Base-by-base conservation (phyloP, 2,113 vertebrate species). In the Centropus unirufus region DNA sequence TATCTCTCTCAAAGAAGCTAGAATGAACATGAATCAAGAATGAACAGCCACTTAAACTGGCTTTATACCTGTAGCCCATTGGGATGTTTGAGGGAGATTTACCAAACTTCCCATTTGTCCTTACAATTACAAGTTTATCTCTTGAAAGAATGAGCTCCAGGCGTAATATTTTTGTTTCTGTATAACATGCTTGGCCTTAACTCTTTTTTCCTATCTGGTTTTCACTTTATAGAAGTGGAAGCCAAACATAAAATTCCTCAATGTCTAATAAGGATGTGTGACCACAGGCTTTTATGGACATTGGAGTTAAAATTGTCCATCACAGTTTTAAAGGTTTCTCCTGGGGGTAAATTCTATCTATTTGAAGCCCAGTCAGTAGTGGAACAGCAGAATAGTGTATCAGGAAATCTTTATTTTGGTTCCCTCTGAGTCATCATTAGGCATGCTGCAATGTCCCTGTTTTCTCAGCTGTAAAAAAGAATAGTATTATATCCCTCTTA, bases 1-100 rank as follows among this genome's bases (percentile, higher is more conserved):
- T 81, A 21, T 94, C 66, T 95, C 81, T 93, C 82, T 89, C 46
- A 58, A 79, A 83, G 89, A 87, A 91, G 40, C 54, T 70, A 13
- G 92, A 92, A 90, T 61, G 93, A 89, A 57, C 91, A 49, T 89
- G 89, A 94, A 87, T 96, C 92, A 95, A 72, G 90, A 92, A 63
- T 62, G 72, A 96, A 46, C 88, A 93, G 79, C 83, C 72, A 57
- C 83, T 95, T 92, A 92, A 93, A 90, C 83, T 86, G 85, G 46
- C 73, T 84, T 85, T 85, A 61, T 95, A 94, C 92, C 85, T 76
- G 67, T 78, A 93, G 74, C 51, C 72, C 67, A 47, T 67, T 93
- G 79, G 73, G 92, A 86, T 92, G 85, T 74, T 87, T 68, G 91
- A 95, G 40, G 81, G 83, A 88, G 86, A 67, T 95, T 90, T 93